Base-by-base conservation (phyloP, 2,113 vertebrate genomes). In the Corythornis cristatus region DNA sequence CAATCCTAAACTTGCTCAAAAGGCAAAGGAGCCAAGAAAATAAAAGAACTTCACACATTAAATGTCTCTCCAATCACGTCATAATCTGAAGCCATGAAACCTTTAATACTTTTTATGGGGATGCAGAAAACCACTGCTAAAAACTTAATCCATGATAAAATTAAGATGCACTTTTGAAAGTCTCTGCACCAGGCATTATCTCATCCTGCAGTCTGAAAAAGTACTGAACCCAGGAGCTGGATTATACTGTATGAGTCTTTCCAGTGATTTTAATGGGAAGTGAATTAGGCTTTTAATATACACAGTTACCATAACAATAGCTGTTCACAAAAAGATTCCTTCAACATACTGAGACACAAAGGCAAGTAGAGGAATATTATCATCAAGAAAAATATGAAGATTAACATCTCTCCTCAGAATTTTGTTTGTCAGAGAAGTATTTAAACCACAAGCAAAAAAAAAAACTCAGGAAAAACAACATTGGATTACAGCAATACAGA, bases 301-400 rank as follows among this genome's bases (percentile, higher is more conserved):
- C 53, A 82, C 79, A 93, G 95, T 92, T 95, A 92, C 89, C 94
- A 93, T 94, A 96, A 96, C 91, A 95, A 92, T 92, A 81, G 87
- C 71, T 87, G 74, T 57, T 88, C 89, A 85, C 60, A 83, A 58
- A 85, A 81, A 93, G 75, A 89, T 72, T 74, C 85, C 79, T 93
- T 94, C 79, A 76, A 40, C 56, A 77, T 17, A 15, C 35, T 64
- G 29, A 89, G 64, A 40, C 7, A 31, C 37, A 66, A 76, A 72
- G 64, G 58, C 74, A 92, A 76, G 65, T 2, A 75, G 78, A 48
- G 86, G 57, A 91, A 28, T 53, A 83, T 85, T 78, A 81, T 29
- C 42, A 40, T 45, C 57, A 31, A 8, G 68, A 82, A 90, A 94
- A 93, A 84, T 4, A 33, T 4, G 15, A 57, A 90, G 54, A 83